These are phyloP conservation scores for Trogon melanurus DNA, from an alignment of 2,113 vertebrate genomes.

Conservation along the genomic window DNA sequence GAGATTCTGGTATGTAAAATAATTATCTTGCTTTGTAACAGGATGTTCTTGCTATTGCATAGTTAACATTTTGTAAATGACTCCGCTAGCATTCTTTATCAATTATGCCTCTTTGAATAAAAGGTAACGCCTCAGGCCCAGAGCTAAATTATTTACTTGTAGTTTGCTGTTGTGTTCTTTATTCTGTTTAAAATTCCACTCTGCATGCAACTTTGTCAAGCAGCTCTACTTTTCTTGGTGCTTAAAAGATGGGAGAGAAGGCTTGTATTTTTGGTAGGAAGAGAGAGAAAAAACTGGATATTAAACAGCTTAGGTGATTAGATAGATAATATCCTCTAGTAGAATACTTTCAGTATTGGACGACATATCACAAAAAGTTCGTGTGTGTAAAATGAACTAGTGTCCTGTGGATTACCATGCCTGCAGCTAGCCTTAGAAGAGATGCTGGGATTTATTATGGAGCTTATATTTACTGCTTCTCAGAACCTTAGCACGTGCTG, in stretches of 20 bases:
- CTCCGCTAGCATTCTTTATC: slow-evolving; percentile 27
- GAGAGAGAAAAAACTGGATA: background rate
- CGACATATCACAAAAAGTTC: background rate
- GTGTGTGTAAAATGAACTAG: background rate
- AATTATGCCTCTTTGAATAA: slow-evolving; percentile 60
- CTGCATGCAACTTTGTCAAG: slow-evolving; percentile 15
- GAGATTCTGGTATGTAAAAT: slow-evolving; percentile 58
- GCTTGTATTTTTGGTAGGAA: background rate
- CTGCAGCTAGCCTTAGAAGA: background rate
- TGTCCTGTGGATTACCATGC: background rate
- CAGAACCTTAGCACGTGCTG: background rate
- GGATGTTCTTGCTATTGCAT: slow-evolving; percentile 34
- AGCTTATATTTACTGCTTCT: background rate
- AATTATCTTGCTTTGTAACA: slow-evolving; percentile 61
- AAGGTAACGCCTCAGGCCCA: slow-evolving; percentile 53
- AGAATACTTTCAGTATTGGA: background rate
- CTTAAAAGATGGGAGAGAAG: background rate
- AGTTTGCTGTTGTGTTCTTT: slow-evolving; percentile 49
- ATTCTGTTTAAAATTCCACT: slow-evolving; percentile 44
- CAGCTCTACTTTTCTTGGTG: background rate
- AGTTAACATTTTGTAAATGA: slow-evolving; percentile 68
- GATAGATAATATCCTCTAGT: background rate
- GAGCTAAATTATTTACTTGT: slow-evolving; percentile 62
- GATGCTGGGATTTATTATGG: background rate
- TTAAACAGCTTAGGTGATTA: background rate